Conservation (phyloP, 2,113 vertebrate species). For the Donacobius atricapilla region DNA sequence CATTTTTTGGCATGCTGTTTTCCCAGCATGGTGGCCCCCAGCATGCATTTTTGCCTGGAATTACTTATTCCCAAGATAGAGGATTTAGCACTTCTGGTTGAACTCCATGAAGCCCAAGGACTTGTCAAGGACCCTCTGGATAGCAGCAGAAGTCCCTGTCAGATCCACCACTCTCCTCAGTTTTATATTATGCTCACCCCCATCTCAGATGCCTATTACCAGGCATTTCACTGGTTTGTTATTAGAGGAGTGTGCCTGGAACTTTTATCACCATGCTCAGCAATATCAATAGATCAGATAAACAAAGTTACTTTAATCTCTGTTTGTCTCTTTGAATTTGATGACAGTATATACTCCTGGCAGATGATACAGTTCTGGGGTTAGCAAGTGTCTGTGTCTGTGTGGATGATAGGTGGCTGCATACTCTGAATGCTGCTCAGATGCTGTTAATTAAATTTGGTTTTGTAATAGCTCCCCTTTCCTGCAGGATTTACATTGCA, state of each 20-base stretch:
- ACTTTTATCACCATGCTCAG: not conserved
- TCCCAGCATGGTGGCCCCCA: not conserved
- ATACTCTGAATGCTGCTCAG: constrained; percentile 8
- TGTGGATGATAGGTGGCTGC: not conserved
- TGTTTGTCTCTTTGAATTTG: not conserved
- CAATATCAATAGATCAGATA: not conserved
- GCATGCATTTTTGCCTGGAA: no score
- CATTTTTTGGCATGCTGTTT: not conserved
- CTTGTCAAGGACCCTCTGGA: not conserved
- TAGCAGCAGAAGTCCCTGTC: fast-evolving
- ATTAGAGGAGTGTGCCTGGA: not conserved
- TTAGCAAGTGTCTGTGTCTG: not conserved
- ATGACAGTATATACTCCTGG: not conserved
- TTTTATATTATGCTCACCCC: not conserved
- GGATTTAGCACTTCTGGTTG: not conserved
- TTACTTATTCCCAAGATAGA: not conserved
- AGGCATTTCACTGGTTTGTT: not conserved
- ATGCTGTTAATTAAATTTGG: constrained; percentile 25
- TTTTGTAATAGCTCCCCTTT: not conserved
- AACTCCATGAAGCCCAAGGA: not conserved
- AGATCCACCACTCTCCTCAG: not conserved
- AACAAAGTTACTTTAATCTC: constrained; percentile 19
- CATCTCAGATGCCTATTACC: not conserved
- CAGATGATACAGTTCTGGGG: not conserved
- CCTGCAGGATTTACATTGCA: constrained; percentile 11